Percentiles rank a stretch among this genome's conserved stretches.
Conservation (phyloP, 1,140 invertebrate genomes). For the Diploscapter pachys region DNA sequence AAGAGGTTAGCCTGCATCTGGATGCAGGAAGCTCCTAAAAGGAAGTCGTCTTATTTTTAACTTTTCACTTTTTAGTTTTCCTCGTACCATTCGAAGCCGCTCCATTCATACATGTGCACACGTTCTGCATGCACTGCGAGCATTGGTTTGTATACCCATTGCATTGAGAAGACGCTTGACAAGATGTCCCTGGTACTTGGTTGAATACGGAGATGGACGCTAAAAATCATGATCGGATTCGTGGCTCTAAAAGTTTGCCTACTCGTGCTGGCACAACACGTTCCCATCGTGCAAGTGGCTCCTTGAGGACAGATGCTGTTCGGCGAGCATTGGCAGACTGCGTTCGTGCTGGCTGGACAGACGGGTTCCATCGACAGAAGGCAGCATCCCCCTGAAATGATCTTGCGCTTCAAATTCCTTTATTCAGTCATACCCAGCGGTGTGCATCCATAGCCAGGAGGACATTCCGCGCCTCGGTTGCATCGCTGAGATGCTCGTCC, state of each 20-base stretch:
- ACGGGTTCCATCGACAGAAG: constrained; percentile 41
- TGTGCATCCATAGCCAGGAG: constrained; percentile 51
- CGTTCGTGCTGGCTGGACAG: constrained; percentile 42
- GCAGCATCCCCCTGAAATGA: constrained; percentile 46
- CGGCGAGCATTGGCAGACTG: constrained; percentile 52
- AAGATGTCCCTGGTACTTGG: constrained; percentile 44
- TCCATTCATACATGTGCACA: constrained; percentile 49
- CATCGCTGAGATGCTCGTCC: constrained; percentile 45
- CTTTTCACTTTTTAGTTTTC: too few relatives aligned
- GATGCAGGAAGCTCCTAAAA: constrained; percentile 37
- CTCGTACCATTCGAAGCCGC: constrained; percentile 43
- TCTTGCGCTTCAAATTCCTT: not conserved
- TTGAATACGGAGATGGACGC: constrained; percentile 34
- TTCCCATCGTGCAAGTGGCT: constrained; percentile 44
- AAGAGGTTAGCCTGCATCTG: constrained; percentile 34
- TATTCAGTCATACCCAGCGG: constrained; percentile 19
- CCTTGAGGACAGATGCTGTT: constrained; percentile 44
- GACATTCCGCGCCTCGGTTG: constrained; percentile 46
- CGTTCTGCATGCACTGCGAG: constrained; percentile 46
- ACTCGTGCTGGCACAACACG: constrained; percentile 35
- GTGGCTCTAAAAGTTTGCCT: too few relatives aligned
- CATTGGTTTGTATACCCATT: constrained; percentile 41
- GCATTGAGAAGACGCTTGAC: constrained; percentile 40
- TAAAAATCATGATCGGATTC: not conserved
- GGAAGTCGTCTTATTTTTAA: too few relatives aligned